Conservation (phyloP, 2,113 vertebrate genomes). For the Lophochroa leadbeateri region DNA sequence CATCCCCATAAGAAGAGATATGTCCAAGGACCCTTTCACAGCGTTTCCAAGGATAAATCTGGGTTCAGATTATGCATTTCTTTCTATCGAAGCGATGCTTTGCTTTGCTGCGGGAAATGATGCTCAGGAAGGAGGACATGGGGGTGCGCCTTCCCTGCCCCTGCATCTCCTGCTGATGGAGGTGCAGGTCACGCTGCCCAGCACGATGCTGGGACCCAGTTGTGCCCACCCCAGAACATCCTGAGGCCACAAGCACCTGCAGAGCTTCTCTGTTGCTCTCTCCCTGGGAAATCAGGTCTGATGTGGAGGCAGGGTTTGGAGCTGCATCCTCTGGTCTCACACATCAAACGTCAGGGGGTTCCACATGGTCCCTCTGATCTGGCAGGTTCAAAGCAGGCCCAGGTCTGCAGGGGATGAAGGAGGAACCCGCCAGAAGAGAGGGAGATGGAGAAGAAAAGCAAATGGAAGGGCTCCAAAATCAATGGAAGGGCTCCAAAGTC, state of each 20-base stretch:
- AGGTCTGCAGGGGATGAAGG: not conserved
- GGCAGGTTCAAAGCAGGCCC: not conserved
- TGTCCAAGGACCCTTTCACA: not conserved
- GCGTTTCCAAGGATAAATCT: not conserved
- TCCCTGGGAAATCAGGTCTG: not conserved
- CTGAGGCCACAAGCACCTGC: not conserved
- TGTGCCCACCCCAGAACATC: not conserved
- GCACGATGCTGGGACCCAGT: rapidly evolving
- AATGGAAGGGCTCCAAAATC: too few species aligned
- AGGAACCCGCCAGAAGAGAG: not conserved
- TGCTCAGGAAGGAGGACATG: not conserved
- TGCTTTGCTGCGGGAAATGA: not conserved
- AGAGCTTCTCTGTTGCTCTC: not conserved
- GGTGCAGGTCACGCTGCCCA: not conserved
- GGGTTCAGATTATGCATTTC: not conserved
- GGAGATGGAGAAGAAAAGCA: not conserved
- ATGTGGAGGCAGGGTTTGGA: rapidly evolving
- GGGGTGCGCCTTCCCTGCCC: not conserved
- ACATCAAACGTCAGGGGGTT: not conserved
- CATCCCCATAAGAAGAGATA: not conserved
- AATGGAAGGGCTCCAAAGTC: too few species aligned
- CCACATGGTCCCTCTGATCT: not conserved
- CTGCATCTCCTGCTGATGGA: not conserved
- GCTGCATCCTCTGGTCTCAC: not conserved
- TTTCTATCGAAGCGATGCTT: not conserved